A percentile compares a stretch with the other conserved stretches of the same genome.
Conservation (phyloP, 2,888 invertebrate genomes). For the Oxystoma pomonae region DNA sequence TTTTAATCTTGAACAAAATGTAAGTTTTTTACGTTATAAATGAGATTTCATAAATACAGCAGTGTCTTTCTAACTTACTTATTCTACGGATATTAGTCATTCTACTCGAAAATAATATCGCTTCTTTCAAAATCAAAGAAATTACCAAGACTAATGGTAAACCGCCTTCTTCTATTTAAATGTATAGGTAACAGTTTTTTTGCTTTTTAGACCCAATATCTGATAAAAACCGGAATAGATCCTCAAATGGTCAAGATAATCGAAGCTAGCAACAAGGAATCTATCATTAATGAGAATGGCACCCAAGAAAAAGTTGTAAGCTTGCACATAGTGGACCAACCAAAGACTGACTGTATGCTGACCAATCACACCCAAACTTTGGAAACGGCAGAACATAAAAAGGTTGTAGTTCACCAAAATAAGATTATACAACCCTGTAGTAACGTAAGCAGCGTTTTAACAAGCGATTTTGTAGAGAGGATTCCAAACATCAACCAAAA, state of each 20-base stretch:
- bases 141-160: too few relatives aligned
- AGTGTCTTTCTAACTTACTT: too few relatives aligned
- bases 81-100: too few relatives aligned
- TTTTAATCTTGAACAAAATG: too few relatives aligned
- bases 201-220: slow-evolving; percentile 34
- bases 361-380: slow-evolving; percentile 22
- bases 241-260: slow-evolving; percentile 35
- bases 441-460: slow-evolving; percentile 16
- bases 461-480: slow-evolving; percentile 17
- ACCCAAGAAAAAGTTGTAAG: slow-evolving; percentile 33
- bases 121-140: too few relatives aligned
- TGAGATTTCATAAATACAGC: too few relatives aligned
- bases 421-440: slow-evolving; percentile 23
- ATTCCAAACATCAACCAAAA: slow-evolving; percentile 8
- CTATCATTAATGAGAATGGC: slow-evolving; percentile 18
- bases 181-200: too few relatives aligned
- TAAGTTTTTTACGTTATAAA: too few relatives aligned
- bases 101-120: too few relatives aligned
- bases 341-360: slow-evolving; percentile 35
- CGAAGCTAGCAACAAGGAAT: slow-evolving; percentile 28
- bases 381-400: slow-evolving; percentile 15
- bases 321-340: slow-evolving; percentile 35
- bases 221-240: slow-evolving; percentile 36
- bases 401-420: slow-evolving; percentile 32
- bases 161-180: too few relatives aligned